Percentiles rank a stretch among this genome's conserved stretches.
These are phyloP conservation scores for Pangasius macronema DNA, from an alignment of 2,797 vertebrate genomes.

Conservation along the genomic window DNA sequence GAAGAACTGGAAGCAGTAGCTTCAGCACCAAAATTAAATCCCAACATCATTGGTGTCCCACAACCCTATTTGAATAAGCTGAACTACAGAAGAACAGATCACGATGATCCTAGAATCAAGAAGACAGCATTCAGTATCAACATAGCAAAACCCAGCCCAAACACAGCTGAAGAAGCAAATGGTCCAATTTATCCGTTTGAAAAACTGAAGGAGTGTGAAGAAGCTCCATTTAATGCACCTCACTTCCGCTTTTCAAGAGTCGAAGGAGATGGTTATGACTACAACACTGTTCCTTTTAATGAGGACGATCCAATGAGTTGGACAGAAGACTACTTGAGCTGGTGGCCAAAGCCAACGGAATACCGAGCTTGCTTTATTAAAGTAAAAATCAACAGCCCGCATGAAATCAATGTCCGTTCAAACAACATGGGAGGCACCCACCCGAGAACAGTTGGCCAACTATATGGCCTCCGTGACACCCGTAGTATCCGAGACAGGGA, in stretches of 20 bases:
- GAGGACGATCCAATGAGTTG: conserved; percentile 97
- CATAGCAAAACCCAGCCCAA: conserved; percentile 88
- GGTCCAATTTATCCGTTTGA: conserved; percentile 93
- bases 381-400: conserved; percentile 84
- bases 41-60: conserved; percentile 86
- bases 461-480: conserved; percentile 93
- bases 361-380: conserved; percentile 96
- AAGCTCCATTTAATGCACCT: conserved; percentile 84
- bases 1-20: conserved; percentile 92
- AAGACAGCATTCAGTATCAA: conserved; percentile 95
- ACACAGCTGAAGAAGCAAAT: conserved; percentile 86
- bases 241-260: conserved; percentile 96
- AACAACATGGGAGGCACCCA: conserved; percentile 97
- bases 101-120: conserved; percentile 84
- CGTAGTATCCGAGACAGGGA: conserved; percentile 87
- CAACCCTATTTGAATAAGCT: conserved; percentile 90
- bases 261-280: conserved; percentile 92
- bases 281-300: conserved; percentile 94
- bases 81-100: conserved; percentile 91
- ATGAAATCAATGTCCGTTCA: conserved; percentile 91
- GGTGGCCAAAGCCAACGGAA: conserved; percentile 99
- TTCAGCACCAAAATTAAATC: conserved; percentile 90
- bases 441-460: conserved; percentile 85
- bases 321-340: conserved; percentile 94
- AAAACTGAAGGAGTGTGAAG: conserved; percentile 88